Evolutionary conservation across 2,888 invertebrate genomes (phyloP).

Genomic region (Dynastes grantii): DNA sequence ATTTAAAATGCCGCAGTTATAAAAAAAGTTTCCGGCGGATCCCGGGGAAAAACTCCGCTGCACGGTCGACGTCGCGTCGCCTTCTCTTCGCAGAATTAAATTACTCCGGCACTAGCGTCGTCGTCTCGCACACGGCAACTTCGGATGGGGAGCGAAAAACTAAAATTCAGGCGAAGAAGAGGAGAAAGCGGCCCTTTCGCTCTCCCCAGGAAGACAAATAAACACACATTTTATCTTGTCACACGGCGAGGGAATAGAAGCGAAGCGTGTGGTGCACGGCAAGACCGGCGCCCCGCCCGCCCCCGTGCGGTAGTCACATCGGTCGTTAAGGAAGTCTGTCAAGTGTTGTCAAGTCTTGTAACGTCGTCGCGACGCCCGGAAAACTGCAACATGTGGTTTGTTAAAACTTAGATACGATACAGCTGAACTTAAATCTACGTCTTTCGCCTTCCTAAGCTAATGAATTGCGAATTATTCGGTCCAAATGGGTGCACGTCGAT

Average conservation of each 20-base stretch:
- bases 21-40: constrained; percentile 25
- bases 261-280: background rate
- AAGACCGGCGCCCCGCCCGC: background rate
- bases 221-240: constrained; percentile 46
- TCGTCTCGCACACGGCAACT: background rate
- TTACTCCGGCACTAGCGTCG: constrained; percentile 13
- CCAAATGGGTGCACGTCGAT: background rate
- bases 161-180: constrained; percentile 28
- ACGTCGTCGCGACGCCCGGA: constrained; percentile 60
- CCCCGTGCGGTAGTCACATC: constrained; percentile 48
- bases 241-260: constrained; percentile 20
- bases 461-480: constrained; percentile 56
- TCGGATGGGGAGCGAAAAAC: constrained; percentile 14
- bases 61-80: constrained; percentile 14
- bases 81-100: constrained; percentile 27
- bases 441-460: constrained; percentile 62
- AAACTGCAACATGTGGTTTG: constrained; percentile 66
- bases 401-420: constrained; percentile 63
- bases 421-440: constrained; percentile 62
- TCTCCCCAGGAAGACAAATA: constrained; percentile 43
- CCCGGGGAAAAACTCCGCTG: constrained; percentile 7
- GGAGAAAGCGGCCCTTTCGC: background rate
- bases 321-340: constrained; percentile 64
- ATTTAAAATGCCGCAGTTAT: constrained; percentile 37
- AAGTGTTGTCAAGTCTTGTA: constrained; percentile 64